Percentiles rank a stretch among this genome's conserved stretches.
Evolutionary conservation across 92 coral and sea anemone species (phyloP).

Genomic region (Metridium senile): DNA sequence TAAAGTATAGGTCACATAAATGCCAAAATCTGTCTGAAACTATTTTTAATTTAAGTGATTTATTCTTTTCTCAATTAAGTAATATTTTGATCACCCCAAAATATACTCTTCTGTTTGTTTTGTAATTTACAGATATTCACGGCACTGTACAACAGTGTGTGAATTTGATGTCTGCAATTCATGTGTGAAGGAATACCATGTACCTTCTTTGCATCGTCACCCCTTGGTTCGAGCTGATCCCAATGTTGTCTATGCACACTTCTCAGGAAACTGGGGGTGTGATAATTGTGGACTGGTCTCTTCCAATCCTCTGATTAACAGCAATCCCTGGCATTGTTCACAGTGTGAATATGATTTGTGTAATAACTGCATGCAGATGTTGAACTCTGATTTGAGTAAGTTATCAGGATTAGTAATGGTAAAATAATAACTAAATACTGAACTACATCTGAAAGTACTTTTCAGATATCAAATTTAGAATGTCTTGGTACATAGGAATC

Average conservation of each 20-base stretch:
- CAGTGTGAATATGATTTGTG: slow-evolving; percentile 88
- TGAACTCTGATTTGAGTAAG: slow-evolving; percentile 34
- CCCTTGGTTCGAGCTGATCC: slow-evolving; percentile 79
- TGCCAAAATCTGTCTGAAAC: no score
- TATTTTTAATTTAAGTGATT: no score
- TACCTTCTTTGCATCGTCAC: slow-evolving; percentile 71
- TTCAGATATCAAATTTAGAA: no score
- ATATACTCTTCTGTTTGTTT: no score
- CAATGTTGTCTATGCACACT: slow-evolving; percentile 59
- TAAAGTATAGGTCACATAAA: no score
- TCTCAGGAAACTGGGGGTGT: slow-evolving; percentile 91
- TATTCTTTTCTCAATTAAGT: no score
- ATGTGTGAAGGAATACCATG: slow-evolving; percentile 62
- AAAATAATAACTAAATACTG: no score
- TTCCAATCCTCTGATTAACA: slow-evolving; percentile 45
- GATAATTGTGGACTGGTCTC: slow-evolving; percentile 75
- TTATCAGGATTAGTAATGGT: no score
- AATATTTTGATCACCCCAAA: no score
- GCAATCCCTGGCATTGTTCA: slow-evolving; percentile 83
- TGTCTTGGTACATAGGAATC: no score
- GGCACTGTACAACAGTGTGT: slow-evolving; percentile 70
- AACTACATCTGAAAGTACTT: no score
- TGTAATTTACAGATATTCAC: slow-evolving; percentile 80
- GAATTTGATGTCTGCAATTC: slow-evolving; percentile 82
- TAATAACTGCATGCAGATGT: slow-evolving; percentile 56